phyloP scores from a whole-genome alignment of 1,140 invertebrate genomes.

The Zaprionus taronus region DNA sequence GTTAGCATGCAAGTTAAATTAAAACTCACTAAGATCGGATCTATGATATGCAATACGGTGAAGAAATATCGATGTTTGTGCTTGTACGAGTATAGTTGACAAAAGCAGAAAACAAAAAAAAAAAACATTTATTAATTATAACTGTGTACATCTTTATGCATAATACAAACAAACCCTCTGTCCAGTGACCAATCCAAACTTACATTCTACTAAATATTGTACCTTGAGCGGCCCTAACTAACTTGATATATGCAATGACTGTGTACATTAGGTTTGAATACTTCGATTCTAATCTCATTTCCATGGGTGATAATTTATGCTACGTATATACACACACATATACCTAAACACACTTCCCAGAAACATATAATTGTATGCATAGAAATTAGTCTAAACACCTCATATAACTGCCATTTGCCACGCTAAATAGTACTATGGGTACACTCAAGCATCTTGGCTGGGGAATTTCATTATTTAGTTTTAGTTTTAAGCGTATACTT shows the following conservation, averaged over 20 bases:
- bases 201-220: slow-evolving; percentile 28
- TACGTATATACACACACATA: slow-evolving; percentile 4
- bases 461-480: slow-evolving; percentile 71
- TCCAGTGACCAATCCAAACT: slow-evolving; percentile 43
- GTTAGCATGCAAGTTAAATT: slow-evolving; percentile 62
- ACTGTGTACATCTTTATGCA: slow-evolving; percentile 22
- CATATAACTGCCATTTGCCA: slow-evolving; percentile 77
- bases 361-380: slow-evolving; percentile 22
- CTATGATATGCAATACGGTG: slow-evolving; percentile 24
- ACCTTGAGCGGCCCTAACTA: slow-evolving; percentile 4
- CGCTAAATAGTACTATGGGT: slow-evolving; percentile 62
- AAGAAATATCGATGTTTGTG: slow-evolving; percentile 18
- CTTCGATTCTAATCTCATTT: slow-evolving; percentile 24
- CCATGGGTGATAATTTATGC: slow-evolving; percentile 31
- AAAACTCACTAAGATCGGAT: slow-evolving; percentile 30
- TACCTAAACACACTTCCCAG: background rate
- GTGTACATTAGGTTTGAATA: slow-evolving; percentile 34
- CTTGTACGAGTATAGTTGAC: slow-evolving; percentile 16
- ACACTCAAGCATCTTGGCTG: slow-evolving; percentile 60
- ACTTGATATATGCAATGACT: slow-evolving; percentile 21
- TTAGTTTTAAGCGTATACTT: slow-evolving; percentile 70
- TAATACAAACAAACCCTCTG: slow-evolving; percentile 16
- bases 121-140: slow-evolving; percentile 4
- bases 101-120: background rate
- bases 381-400: slow-evolving; percentile 54